Evolutionary conservation across 2,113 vertebrate genomes (phyloP).

Genomic region (Arvicanthis niloticus): DNA sequence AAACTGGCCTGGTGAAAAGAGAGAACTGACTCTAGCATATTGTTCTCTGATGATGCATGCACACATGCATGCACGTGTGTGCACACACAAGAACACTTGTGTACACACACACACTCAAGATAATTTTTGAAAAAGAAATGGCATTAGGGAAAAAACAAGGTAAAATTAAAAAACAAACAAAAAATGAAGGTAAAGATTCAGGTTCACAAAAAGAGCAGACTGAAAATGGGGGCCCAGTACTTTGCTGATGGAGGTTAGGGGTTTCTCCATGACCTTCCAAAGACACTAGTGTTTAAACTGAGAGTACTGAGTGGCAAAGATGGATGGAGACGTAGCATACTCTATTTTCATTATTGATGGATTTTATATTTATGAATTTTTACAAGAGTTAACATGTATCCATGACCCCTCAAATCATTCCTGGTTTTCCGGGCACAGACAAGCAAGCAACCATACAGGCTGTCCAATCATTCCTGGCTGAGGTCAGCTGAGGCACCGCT

Average conservation of each 20-base stretch:
- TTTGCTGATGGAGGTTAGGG: not conserved
- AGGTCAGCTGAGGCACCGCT: not conserved
- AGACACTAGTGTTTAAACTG: slow-evolving; percentile 11
- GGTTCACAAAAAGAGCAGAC: not conserved
- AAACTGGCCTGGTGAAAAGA: not conserved
- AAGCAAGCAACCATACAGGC: too few species aligned
- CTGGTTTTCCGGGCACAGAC: not conserved
- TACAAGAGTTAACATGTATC: not conserved
- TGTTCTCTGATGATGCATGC: not conserved
- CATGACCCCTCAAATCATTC: not conserved
- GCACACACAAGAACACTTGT: not conserved
- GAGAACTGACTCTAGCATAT: not conserved
- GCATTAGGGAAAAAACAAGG: not conserved
- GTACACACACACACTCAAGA: not conserved
- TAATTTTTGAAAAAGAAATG: not conserved
- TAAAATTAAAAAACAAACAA: not conserved
- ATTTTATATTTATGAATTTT: not conserved
- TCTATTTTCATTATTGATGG: not conserved
- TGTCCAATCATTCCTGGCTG: not conserved
- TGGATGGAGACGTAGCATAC: too few species aligned
- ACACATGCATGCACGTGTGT: not conserved
- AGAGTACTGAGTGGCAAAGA: not conserved
- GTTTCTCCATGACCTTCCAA: not conserved
- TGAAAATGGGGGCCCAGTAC: not conserved
- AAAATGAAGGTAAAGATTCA: not conserved